Evolutionary conservation across 92 coral and sea anemone species (phyloP), one percentile per base, ranked within the genome.

Genomic region (Pocillopora grandis): DNA sequence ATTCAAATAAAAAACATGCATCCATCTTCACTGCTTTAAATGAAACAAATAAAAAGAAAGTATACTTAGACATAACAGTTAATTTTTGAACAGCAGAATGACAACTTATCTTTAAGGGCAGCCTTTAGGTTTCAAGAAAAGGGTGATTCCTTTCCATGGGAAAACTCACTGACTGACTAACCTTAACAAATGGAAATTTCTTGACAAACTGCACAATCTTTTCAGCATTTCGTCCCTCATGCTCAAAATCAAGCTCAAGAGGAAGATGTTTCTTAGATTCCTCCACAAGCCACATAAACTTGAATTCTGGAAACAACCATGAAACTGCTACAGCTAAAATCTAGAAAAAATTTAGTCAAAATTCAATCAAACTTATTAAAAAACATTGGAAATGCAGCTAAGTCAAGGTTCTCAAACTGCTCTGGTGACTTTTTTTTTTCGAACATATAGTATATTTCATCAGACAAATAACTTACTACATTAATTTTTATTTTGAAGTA

Each of bases 201-300:
- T 84, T 58, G 60, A 92, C 92, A 85, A 94, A 83, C 23, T 89
- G 89, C 12, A 88, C 86, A 19, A 94, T 89, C 73, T 92, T 94
- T 80, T 94, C 99, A 10, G 99, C 94, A 86, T 97, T 97, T 57
- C 77, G 77, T 33, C 99, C 99, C 63, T 97, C 99, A 84, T 88
- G 94, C 55, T 90, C 81, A 82, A 97, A 97, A 55, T 97, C 99
- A 82, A 97, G 90, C 71, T 97, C 99, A 66, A 97, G 80, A 11
- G 99, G 99, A 23, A 97, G 95, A 75, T 97, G 95, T 66, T 88
- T 94, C 83, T 97, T 97, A 15, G 98, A 94, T 66, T 97, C 99
- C 49, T 97, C 99, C 20, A 97, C 94, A 71, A 97, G 95, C 99
- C 99, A 97, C 78, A 85, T 78, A 80, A 97, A 97, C 61, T 83